These are phyloP conservation scores for Therioaphis trifolii DNA, from an alignment of 2,888 invertebrate species.

Conservation along the genomic window DNA sequence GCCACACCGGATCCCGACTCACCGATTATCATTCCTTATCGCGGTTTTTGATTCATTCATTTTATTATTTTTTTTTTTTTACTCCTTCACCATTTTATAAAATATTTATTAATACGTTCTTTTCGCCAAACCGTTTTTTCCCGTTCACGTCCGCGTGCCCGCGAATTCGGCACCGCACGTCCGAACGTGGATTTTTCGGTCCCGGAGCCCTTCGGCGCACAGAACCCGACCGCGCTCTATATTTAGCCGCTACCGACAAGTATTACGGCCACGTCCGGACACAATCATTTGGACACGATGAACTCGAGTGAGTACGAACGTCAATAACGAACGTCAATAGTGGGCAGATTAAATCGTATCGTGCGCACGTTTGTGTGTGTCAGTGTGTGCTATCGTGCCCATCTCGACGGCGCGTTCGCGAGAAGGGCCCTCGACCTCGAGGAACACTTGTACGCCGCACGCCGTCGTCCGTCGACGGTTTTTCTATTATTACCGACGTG, in stretches of 20 bases:
- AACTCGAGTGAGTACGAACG: neutral
- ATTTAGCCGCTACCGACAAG: neutral
- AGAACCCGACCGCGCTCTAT: neutral
- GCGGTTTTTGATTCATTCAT: neutral
- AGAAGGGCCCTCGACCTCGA: neutral
- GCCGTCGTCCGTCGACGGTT: neutral
- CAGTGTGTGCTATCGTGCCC: too few relatives aligned
- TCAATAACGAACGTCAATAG: neutral
- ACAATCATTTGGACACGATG: neutral
- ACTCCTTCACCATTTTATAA: neutral
- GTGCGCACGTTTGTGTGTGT: too few relatives aligned
- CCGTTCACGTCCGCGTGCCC: neutral
- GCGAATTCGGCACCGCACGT: neutral
- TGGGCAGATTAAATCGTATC: too few relatives aligned
- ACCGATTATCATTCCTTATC: slow-evolving; percentile 14
- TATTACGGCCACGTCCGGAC: too few relatives aligned
- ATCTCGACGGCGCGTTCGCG: neutral
- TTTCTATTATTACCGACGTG: too few relatives aligned
- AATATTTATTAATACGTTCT: neutral
- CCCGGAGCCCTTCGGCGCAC: neutral
- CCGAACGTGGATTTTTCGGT: too few relatives aligned
- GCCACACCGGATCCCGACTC: neutral
- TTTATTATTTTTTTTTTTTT: slow-evolving; percentile 13
- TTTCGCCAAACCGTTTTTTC: neutral
- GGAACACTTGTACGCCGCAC: neutral